Evolutionary conservation across 2,888 invertebrate species (phyloP).

Genomic region (Galerucella pusilla): DNA sequence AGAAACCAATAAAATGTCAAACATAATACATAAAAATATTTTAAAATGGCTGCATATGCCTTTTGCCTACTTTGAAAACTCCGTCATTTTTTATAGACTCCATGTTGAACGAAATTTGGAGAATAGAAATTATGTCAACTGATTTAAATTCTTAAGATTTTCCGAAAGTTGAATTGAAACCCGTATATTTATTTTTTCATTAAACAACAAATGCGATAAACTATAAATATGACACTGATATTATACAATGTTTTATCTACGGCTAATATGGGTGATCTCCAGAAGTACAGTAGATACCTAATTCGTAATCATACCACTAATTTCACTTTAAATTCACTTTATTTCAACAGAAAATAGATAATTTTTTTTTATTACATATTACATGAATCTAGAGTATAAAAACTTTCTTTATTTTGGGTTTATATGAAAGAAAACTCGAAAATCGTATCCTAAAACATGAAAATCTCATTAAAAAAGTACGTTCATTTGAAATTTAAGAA

Average conservation of each 20-base stretch:
- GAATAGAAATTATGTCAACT: not conserved
- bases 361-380: not conserved
- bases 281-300: too few relatives aligned
- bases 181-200: too few relatives aligned
- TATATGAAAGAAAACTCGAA: too few relatives aligned
- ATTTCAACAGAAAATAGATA: too few relatives aligned
- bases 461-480: not conserved
- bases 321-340: too few relatives aligned
- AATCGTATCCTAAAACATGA: too few relatives aligned
- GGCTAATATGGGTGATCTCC: too few relatives aligned
- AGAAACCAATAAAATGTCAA: conserved; percentile 52
- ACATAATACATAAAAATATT: conserved; percentile 52
- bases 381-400: not conserved
- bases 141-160: not conserved
- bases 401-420: not conserved
- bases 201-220: too few relatives aligned
- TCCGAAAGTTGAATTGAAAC: too few relatives aligned
- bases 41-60: conserved; percentile 50
- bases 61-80: conserved; percentile 51
- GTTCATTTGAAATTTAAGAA: not conserved
- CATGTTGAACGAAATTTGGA: not conserved
- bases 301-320: too few relatives aligned
- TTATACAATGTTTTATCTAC: too few relatives aligned
- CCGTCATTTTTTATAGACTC: conserved; percentile 43
- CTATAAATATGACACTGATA: too few relatives aligned